Conservation (phyloP, 2,888 invertebrate species). For the Cabera pusaria region DNA sequence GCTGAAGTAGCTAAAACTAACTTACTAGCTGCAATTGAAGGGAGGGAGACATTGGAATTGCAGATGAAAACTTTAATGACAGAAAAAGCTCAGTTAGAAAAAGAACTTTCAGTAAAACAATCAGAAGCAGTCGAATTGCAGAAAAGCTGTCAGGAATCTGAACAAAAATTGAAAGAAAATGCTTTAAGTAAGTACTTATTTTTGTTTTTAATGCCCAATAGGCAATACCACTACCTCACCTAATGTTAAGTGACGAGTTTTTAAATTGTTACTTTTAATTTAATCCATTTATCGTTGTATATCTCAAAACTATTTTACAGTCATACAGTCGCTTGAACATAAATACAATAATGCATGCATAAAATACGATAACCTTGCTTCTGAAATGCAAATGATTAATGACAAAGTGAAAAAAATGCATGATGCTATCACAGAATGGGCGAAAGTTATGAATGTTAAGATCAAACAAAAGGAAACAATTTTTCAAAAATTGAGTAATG, state of each 20-base stretch:
- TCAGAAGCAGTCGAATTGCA: slow-evolving; percentile 37
- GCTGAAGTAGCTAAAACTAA: slow-evolving; percentile 29
- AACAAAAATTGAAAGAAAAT: slow-evolving; percentile 35
- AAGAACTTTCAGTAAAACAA: slow-evolving; percentile 35
- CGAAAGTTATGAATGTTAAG: slow-evolving; percentile 21
- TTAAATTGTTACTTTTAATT: not conserved
- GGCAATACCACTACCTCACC: too few species aligned
- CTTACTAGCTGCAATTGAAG: slow-evolving; percentile 30
- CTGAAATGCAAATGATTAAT: slow-evolving; percentile 42
- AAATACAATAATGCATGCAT: slow-evolving; percentile 41
- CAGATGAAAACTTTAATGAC: slow-evolving; percentile 31
- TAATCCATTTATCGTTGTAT: too few species aligned
- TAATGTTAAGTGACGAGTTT: too few species aligned
- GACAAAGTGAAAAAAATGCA: slow-evolving; percentile 45
- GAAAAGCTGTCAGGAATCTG: slow-evolving; percentile 33
- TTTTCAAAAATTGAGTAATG: slow-evolving; percentile 37
- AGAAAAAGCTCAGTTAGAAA: slow-evolving; percentile 40
- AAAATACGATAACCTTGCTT: slow-evolving; percentile 39
- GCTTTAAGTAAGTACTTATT: slow-evolving; percentile 37
- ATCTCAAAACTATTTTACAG: too few species aligned
- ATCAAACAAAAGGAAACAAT: slow-evolving; percentile 37
- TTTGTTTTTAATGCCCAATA: slow-evolving; percentile 6
- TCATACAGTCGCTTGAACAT: slow-evolving; percentile 30
- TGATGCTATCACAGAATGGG: slow-evolving; percentile 39
- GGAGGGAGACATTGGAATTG: slow-evolving; percentile 34